phyloP scores from a whole-genome alignment of 2,888 invertebrate species.

The Antheraea yamamai region DNA sequence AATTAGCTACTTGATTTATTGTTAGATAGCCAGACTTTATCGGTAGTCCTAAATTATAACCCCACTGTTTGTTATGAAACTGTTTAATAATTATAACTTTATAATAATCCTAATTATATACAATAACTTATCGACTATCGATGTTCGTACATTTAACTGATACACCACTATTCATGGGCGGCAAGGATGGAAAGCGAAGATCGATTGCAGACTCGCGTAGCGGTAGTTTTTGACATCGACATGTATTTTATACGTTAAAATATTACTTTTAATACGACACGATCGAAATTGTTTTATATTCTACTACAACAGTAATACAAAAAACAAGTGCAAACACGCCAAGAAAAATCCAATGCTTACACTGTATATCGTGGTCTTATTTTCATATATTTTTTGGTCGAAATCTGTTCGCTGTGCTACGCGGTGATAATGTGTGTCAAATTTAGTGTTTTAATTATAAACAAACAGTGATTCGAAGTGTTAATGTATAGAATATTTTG shows the following conservation, averaged over 20 bases:
- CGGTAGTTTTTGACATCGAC: constrained; percentile 69
- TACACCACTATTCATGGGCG: constrained; percentile 38
- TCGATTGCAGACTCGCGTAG: constrained; percentile 55
- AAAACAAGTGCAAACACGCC: constrained; percentile 21
- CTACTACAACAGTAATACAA: constrained; percentile 24
- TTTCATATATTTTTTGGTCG: constrained; percentile 36
- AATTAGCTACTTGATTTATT: too few species aligned
- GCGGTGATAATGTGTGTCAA: constrained; percentile 80
- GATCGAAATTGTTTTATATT: constrained; percentile 24
- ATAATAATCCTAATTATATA: too few species aligned
- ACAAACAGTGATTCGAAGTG: constrained; percentile 46
- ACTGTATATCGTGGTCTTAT: constrained; percentile 15
- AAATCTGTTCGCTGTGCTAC: constrained; percentile 32
- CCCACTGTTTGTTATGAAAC: too few species aligned
- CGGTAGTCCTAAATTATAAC: too few species aligned
- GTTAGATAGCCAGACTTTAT: too few species aligned
- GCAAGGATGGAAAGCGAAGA: constrained; percentile 30
- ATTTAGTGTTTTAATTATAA: constrained; percentile 66
- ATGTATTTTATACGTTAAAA: constrained; percentile 40
- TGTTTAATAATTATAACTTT: too few species aligned
- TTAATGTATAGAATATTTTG: constrained; percentile 36
- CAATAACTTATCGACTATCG: background rate
- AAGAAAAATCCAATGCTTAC: background rate
- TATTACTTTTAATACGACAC: constrained; percentile 23
- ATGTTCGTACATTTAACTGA: background rate